A percentile compares a stretch with the other conserved stretches of the same genome.
phyloP scores from a whole-genome alignment of 30 jellyfish, hydroid and myxozoan species.

The Phacellophora camtschatica region DNA sequence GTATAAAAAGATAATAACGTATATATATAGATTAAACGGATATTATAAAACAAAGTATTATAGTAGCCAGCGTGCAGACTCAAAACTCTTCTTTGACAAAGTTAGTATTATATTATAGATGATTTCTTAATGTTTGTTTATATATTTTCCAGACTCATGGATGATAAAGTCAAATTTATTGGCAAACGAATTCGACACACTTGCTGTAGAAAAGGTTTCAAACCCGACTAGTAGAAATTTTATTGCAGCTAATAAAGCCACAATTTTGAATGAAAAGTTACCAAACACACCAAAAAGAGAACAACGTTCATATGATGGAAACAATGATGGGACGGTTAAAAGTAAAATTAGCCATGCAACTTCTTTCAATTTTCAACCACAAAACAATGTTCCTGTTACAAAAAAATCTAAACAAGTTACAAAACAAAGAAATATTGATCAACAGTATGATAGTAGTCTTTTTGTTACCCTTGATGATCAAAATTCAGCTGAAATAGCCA shows the following conservation, averaged over 20 bases:
- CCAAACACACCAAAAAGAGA: background rate
- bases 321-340: background rate
- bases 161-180: constrained; percentile 27
- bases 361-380: no score
- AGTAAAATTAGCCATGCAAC: no score
- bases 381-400: background rate
- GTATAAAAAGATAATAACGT: no score
- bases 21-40: no score
- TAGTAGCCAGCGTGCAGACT: no score
- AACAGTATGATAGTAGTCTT: background rate
- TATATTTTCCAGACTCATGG: constrained; percentile 52
- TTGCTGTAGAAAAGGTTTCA: constrained; percentile 16
- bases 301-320: background rate
- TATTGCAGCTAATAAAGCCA: background rate
- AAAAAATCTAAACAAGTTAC: background rate
- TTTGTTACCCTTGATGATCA: background rate
- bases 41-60: no score
- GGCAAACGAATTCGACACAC: constrained; percentile 26
- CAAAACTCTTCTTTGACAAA: no score
- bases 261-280: background rate
- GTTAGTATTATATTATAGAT: no score
- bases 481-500: background rate
- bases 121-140: no score
- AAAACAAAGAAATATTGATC: background rate
- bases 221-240: background rate